Evolutionary conservation across 2,888 invertebrate species (phyloP).

Genomic region (Mellilla xanthometata): DNA sequence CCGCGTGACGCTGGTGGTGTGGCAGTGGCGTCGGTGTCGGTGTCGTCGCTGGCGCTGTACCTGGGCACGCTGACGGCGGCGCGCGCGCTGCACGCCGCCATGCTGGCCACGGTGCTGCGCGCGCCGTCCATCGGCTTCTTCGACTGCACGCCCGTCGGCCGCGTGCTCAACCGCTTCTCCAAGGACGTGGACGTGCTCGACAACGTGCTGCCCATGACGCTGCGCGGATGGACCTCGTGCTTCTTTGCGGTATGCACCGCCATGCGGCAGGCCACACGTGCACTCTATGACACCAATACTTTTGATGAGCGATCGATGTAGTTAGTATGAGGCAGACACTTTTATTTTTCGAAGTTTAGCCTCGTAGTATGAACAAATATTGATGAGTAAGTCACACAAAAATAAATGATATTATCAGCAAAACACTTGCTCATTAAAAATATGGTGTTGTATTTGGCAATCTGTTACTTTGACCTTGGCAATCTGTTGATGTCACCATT

Average conservation of each 20-base stretch:
- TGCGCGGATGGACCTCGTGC: conserved; percentile 87
- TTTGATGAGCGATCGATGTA: no score
- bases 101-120: conserved; percentile 85
- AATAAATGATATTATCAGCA: no score
- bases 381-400: no score
- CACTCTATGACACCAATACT: no score
- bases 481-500: no score
- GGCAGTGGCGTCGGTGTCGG: conserved; percentile 85
- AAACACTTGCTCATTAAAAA: no score
- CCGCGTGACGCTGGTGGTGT: conserved; percentile 28
- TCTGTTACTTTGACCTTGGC: no score
- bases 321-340: no score
- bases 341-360: no score
- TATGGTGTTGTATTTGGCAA: no score
- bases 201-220: conserved; percentile 87
- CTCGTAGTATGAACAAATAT: no score
- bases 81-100: conserved; percentile 84
- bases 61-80: conserved; percentile 85
- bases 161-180: conserved; percentile 90
- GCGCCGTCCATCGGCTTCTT: conserved; percentile 88
- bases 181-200: conserved; percentile 89
- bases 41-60: conserved; percentile 86
- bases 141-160: conserved; percentile 91
- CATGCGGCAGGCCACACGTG: no score
- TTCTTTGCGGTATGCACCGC: conserved; percentile 82